Conservation (phyloP, 2,888 invertebrate species). For the Gymnosoma rotundatum region DNA sequence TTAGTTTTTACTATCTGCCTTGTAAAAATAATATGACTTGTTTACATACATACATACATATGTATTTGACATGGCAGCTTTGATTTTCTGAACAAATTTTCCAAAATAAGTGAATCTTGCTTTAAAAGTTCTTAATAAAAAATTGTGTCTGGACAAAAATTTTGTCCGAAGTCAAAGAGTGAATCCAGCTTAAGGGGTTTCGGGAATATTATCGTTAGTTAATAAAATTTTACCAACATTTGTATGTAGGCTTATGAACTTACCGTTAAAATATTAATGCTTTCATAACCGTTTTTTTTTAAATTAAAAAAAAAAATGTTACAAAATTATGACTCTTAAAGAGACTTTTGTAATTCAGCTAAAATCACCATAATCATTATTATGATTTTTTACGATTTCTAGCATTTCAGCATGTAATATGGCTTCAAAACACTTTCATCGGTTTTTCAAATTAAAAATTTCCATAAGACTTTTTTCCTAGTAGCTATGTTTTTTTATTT, state of each 20-base stretch:
- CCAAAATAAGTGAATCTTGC: no score
- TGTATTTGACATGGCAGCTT: no score
- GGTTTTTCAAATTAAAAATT: constrained; percentile 82
- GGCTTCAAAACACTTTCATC: constrained; percentile 83
- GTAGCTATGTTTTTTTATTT: constrained; percentile 14
- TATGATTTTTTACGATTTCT: constrained; percentile 29
- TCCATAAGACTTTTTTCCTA: constrained; percentile 66
- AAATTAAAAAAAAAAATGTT: not conserved
- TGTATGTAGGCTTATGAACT: no score
- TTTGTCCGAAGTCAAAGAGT: no score
- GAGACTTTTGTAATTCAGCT: constrained; percentile 54
- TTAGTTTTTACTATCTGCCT: no score
- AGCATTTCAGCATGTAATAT: constrained; percentile 59
- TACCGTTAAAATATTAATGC: constrained; percentile 26
- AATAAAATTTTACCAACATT: no score
- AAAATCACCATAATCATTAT: constrained; percentile 37
- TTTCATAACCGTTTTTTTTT: not conserved
- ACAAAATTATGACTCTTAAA: constrained; percentile 8
- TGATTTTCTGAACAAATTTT: no score
- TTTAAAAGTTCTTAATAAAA: no score
- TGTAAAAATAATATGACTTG: no score
- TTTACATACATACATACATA: no score
- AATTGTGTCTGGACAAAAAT: no score
- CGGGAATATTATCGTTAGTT: not conserved
- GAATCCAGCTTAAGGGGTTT: no score